Percentiles rank a stretch among this genome's conserved stretches.
Evolutionary conservation across 2,888 invertebrate genomes (phyloP).

Genomic region (Boloria euphrosyne): DNA sequence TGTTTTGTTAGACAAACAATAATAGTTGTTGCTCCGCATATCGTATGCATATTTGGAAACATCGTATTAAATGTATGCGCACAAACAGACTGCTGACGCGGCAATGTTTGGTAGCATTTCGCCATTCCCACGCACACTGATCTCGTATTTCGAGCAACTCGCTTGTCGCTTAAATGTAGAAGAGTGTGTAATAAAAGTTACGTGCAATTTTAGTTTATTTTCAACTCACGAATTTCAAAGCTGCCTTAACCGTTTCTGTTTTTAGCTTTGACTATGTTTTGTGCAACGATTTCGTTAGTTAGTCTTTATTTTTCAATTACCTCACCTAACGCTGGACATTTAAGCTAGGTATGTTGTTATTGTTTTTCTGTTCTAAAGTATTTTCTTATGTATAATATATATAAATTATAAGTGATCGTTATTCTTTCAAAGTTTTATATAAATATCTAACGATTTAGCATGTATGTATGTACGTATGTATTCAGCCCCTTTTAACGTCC

Average conservation of each 20-base stretch:
- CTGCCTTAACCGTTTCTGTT: background rate
- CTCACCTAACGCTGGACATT: background rate
- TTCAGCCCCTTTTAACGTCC: too few relatives aligned
- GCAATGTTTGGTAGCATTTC: slow-evolving; percentile 30
- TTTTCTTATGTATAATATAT: too few relatives aligned
- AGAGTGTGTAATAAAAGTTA: slow-evolving; percentile 11
- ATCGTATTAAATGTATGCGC: slow-evolving; percentile 38
- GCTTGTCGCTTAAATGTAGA: slow-evolving; percentile 7
- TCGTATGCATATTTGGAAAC: slow-evolving; percentile 34
- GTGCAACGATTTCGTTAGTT: too few relatives aligned
- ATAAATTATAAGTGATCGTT: too few relatives aligned
- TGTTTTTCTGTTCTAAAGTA: too few relatives aligned
- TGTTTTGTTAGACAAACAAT: slow-evolving; percentile 39
- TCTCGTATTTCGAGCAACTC: slow-evolving; percentile 23
- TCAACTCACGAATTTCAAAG: background rate
- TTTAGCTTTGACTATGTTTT: background rate
- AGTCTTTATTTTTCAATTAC: background rate
- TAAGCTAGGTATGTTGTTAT: too few relatives aligned
- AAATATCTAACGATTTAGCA: too few relatives aligned
- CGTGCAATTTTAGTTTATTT: slow-evolving; percentile 23
- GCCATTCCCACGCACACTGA: slow-evolving; percentile 29
- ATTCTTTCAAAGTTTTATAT: too few relatives aligned
- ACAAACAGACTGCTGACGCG: slow-evolving; percentile 37
- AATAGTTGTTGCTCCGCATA: slow-evolving; percentile 33
- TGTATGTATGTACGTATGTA: too few relatives aligned